phyloP scores from a whole-genome alignment of 2,888 invertebrate genomes.

The Epinotia bilunana region DNA sequence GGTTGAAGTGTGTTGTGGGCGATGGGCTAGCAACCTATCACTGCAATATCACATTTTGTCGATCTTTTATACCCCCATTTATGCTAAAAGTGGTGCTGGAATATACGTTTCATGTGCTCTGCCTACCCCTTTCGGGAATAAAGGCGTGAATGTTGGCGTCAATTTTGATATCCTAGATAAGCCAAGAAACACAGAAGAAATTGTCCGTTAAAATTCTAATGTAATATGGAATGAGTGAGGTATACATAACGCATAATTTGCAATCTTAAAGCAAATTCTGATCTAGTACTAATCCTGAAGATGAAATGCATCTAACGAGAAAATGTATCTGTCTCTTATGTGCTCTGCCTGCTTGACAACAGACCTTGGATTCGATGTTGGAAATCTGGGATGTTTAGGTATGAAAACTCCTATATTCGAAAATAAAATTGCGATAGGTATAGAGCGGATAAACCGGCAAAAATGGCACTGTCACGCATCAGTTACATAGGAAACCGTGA shows the following conservation, averaged over 20 bases:
- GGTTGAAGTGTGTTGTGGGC: no score
- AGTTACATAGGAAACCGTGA: conserved; percentile 8
- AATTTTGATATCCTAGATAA: no score
- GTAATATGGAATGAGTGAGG: no score
- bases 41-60: no score
- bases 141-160: no score
- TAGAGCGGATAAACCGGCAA: not conserved
- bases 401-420: not conserved
- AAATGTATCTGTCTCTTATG: not conserved
- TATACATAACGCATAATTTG: not conserved
- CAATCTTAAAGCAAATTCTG: not conserved
- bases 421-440: not conserved
- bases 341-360: not conserved
- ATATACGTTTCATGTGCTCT: no score
- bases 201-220: no score
- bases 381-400: not conserved
- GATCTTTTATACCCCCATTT: no score
- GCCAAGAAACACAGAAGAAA: no score
- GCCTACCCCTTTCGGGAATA: no score
- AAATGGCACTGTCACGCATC: not conserved
- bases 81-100: no score
- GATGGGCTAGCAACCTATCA: no score
- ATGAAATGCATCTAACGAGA: not conserved
- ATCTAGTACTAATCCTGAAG: not conserved
- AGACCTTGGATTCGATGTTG: not conserved